Evolutionary conservation across 2,888 invertebrate species (phyloP), one percentile per base, ranked within the genome.

Genomic region (Hydrotaea diabolus): DNA sequence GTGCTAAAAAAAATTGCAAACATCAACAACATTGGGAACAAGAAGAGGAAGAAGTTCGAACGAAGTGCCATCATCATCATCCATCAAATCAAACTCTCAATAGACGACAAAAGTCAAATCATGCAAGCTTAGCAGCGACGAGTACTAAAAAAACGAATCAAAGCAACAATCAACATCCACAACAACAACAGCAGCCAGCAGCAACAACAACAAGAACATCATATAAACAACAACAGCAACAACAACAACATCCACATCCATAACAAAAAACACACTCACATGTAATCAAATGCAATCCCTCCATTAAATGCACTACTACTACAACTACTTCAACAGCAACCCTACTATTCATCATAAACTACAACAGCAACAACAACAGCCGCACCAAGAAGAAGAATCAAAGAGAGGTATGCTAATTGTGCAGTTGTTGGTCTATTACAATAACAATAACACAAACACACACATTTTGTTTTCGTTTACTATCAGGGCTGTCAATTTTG

Each of bases 101-200:
- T 46, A 73, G 76, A 17, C 72, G 75, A 76, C 53, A 74, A 31
- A 77, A 73, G 73, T n/a, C 64, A 57, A 86, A 86, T 87, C 88
- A 72, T 89, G 90, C 89, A 90, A 88, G 89, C 90, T 90, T 89
- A 88, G 88, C 87, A 88, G 88, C 87, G 87, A 86, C 31, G 87
- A 90, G 89, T 89, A 89, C 90, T 90, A 89, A 79, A 31, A 31
- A 31, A 31, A 73, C 53, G 36, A 69, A 66, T 46, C 75, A 77
- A 85, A 82, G 21, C 66, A 49, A 74, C 66, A 53, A 59, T 64
- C 59, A 71, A 53, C 36, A 71, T 57, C 36, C 75, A 82, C 69
- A 85, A 77, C 31, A 76, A 59, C 80, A 84, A 46, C 66, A 43
- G 17, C 39, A 66, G 13, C 43, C 36, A n/a, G n/a, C n/a, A n/a